phyloP scores from a whole-genome alignment of 2,113 vertebrate genomes.

The Aldabrachelys gigantea region DNA sequence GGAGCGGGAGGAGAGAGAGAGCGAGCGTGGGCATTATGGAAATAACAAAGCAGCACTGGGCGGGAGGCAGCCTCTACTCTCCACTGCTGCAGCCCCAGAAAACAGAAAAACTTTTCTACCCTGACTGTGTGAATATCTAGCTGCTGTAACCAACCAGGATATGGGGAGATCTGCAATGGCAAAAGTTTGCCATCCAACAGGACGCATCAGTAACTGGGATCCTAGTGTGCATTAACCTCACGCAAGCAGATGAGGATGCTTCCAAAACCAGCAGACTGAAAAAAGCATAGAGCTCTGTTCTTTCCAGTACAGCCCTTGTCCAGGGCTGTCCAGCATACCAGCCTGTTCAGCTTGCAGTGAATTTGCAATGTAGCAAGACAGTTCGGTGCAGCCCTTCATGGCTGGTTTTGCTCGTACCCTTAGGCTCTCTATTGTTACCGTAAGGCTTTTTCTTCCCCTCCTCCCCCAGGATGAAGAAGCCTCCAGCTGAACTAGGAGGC shows the following conservation, averaged over 20 bases:
- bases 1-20: not conserved
- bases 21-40: not conserved
- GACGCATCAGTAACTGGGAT: accelerated
- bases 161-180: accelerated
- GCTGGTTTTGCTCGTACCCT: slow-evolving; percentile 21
- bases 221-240: accelerated
- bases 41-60: accelerated
- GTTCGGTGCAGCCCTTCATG: not conserved
- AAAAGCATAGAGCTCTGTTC: not conserved
- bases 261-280: not conserved
- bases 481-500: slow-evolving; percentile 70
- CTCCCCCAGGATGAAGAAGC: slow-evolving; percentile 54
- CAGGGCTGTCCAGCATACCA: accelerated
- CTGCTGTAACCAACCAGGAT: accelerated
- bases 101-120: not conserved
- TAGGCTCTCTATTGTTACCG: slow-evolving; percentile 30
- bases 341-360: not conserved
- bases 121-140: not conserved
- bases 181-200: accelerated
- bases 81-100: not conserved
- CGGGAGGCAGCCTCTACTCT: not conserved
- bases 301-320: accelerated
- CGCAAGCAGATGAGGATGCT: not conserved
- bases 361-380: accelerated
- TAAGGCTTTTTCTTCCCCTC: slow-evolving; percentile 27